Evolutionary conservation across 2,888 invertebrate species (phyloP), one percentile per base, ranked within the genome.

Genomic region (Acrobasis repandana): DNA sequence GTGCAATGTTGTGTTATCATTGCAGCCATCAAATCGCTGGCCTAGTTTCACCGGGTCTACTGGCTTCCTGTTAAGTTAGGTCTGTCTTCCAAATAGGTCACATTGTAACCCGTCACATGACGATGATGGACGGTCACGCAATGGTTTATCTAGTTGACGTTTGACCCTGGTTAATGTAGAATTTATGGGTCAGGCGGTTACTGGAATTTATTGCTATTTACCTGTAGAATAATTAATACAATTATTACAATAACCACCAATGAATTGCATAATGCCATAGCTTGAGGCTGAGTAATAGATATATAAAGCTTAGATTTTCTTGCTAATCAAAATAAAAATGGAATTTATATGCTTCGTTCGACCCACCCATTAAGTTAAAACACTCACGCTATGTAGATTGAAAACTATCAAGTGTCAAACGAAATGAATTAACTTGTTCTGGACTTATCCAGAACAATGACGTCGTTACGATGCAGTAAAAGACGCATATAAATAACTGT

Each of bases 1-100:
- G 65, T 66, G 65, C 65, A 69, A 62, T 68, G 59, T 56, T 60
- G 61, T 65, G 65, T 61, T 65, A 65, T 64, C 63, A 67, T 62
- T 63, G 60, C 61, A 65, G 56, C 63, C 56, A 68, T 61, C 62
- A 64, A 66, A 65, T 65, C 61, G 63, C 34, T 75, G 72, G 43
- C 73, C 74, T 67, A 75, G 71, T 73, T 77, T 61, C 59, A 62
- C 51, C 65, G 64, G 66, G 63, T 73, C 66, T 64, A 65, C 65
- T 68, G 59, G 70, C 71, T 76, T 78, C 76, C 79, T 74, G 73
- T 77, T 70, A 70, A 70, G 68, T 73, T 72, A 73, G 68, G 66
- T 73, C 65, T 64, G 71, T 67, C 63, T 61, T 65, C 61, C 61
- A 73, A 76, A 75, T 77, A 56, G 74, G 75, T 73, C 74, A 74